These are phyloP conservation scores for Psilopogon haemacephalus DNA, from an alignment of 2,113 vertebrate genomes.

Conservation along the genomic window DNA sequence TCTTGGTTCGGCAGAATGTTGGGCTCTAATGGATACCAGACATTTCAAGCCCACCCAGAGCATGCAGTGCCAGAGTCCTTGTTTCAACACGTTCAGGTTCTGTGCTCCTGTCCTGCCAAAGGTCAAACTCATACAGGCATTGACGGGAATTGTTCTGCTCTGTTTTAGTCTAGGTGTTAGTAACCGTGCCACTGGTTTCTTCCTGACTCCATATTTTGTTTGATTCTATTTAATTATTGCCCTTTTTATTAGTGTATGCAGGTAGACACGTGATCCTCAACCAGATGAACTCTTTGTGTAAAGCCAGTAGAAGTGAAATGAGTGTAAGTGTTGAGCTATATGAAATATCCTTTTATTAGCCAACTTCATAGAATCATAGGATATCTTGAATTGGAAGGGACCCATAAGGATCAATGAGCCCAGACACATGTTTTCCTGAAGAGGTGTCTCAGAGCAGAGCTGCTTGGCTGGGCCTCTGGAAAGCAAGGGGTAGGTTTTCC, in stretches of 20 bases:
- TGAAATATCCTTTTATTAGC: not conserved
- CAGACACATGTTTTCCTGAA: not conserved
- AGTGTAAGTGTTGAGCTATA: not conserved
- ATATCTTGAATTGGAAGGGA: not conserved
- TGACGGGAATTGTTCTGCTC: not conserved
- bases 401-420: not conserved
- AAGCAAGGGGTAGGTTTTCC: not conserved
- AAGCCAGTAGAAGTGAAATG: not conserved
- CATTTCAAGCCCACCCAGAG: constrained; percentile 73
- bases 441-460: not conserved
- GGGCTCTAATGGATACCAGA: constrained; percentile 80
- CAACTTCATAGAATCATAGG: no score
- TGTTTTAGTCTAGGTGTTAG: not conserved
- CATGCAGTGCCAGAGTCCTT: constrained; percentile 10
- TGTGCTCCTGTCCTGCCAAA: not conserved
- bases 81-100: fast-evolving
- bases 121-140: not conserved
- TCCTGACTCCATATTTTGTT: not conserved
- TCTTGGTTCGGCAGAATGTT: constrained; percentile 73
- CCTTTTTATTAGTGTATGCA: fast-evolving
- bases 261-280: not conserved
- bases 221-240: fast-evolving
- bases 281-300: fast-evolving
- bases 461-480: not conserved
- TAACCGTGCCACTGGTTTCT: no score